Percentiles rank a stretch among this genome's conserved stretches.
Evolutionary conservation across 2,113 vertebrate genomes (phyloP).

Genomic region (Rhynchomys soricoides): DNA sequence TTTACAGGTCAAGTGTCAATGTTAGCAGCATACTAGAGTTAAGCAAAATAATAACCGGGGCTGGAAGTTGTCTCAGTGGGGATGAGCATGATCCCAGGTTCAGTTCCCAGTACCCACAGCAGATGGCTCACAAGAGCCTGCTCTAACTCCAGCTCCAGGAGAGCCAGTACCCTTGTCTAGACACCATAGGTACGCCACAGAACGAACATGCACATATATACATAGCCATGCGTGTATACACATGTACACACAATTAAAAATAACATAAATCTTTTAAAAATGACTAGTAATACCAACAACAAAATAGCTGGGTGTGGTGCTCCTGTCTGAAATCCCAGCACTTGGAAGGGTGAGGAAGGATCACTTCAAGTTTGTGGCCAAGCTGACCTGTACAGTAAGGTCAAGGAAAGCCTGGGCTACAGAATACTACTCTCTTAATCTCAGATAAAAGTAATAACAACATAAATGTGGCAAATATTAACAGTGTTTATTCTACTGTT

Average conservation of each 20-base stretch:
- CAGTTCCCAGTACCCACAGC: background rate
- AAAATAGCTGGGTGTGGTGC: background rate
- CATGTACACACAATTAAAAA: background rate
- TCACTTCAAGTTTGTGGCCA: background rate
- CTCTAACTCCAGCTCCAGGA: background rate
- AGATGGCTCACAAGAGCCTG: background rate
- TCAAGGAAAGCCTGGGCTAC: background rate
- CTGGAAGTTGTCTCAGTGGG: background rate
- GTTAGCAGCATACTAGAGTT: background rate
- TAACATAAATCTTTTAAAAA: background rate
- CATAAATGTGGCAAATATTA: background rate
- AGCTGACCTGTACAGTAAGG: background rate
- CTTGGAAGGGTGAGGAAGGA: background rate
- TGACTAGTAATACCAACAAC: background rate
- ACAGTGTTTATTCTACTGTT: background rate
- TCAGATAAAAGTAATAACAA: background rate
- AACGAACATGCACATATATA: background rate
- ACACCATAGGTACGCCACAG: background rate
- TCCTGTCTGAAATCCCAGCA: background rate
- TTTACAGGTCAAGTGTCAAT: background rate
- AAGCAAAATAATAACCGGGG: background rate
- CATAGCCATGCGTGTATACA: too few relatives aligned
- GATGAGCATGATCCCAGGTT: background rate
- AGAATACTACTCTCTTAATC: background rate
- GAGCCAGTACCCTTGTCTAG: background rate